Base-by-base conservation (phyloP, 1,140 invertebrate genomes). In the Trachymyrmex septentrionalis region DNA sequence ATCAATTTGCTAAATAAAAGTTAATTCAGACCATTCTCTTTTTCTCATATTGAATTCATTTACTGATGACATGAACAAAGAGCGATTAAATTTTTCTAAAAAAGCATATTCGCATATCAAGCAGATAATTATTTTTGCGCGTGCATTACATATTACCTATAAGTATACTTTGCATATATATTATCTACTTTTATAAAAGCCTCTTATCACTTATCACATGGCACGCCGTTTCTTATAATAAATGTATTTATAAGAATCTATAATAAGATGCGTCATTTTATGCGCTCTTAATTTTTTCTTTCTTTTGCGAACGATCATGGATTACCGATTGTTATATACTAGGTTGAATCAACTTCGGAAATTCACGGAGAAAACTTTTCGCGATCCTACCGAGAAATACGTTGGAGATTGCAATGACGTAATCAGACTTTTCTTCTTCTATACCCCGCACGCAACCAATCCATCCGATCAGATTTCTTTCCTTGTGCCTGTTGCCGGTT, bases 291-390 rank as follows among this genome's bases (percentile, higher is more conserved):
- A 48, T 77, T 82, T 84, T 48, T 72, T 78, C 6, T 50, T 78
- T 55, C 24, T 63, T 53, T 48, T 34, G 16, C 4, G 16, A 55
- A 50, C n/a, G 10, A 48, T 6, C 27, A 48, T 27, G 57, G 64
- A 87, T 89, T 89, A 89, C 59, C 16, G 16, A 38, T 27, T 77
- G 72, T 34, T 76, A 50, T 76, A 87, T 66, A 73, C 38, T 30
- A 76, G 73, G 19, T 71, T 27, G 21, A 73, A 61, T 64, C 76
- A 88, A 90, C 76, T 81, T 90, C 64, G 38, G 38, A 87, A 90
- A 91, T 91, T 86, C 91, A 88, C 85, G 85, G 16, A 7, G 57
- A 86, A 77, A 77, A 78, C 7, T 19, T 84, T 55, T 80, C 27
- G 34, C 59, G 85, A 59, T 34, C 87, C 61, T 72, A 50, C 34